These are phyloP conservation scores for Actinia equina DNA, from an alignment of 64 coral and sea anemone species.

Conservation along the genomic window DNA sequence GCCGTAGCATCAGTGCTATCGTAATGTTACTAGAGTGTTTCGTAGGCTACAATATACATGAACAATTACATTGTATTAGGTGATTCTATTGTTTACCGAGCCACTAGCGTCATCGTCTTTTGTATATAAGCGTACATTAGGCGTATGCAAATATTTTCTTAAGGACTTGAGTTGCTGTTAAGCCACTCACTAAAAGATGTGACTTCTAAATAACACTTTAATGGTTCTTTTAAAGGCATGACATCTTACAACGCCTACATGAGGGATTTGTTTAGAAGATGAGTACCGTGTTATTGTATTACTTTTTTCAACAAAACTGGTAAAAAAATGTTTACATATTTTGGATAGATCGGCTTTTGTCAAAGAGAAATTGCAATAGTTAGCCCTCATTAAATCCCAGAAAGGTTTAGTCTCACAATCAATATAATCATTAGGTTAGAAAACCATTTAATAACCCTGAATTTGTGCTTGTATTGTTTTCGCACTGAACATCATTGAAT, in stretches of 20 bases:
- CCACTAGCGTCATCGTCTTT: constrained; percentile 28
- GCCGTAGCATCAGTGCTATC: background rate
- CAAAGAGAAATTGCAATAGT: background rate
- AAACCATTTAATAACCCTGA: background rate
- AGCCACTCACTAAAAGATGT: no score
- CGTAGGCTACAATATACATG: constrained; percentile 17
- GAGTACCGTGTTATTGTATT: background rate
- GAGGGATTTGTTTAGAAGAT: background rate
- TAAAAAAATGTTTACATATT: constrained; percentile 22
- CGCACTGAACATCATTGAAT: background rate
- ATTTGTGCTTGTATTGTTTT: background rate
- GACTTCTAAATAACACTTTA: no score
- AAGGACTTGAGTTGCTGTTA: background rate
- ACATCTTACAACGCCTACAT: background rate
- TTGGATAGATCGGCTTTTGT: constrained; percentile 16
- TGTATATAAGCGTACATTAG: constrained; percentile 29
- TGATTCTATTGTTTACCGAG: constrained; percentile 24
- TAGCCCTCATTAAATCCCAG: background rate
- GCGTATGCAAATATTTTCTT: constrained; percentile 14
- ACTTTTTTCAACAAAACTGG: constrained; percentile 4
- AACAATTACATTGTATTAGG: constrained; percentile 26
- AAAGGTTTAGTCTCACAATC: background rate
- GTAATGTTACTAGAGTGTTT: constrained; percentile 29
- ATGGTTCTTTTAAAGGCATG: no score
- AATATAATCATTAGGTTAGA: background rate